These are phyloP conservation scores for Sebastes paucispinis DNA, from an alignment of 2,797 vertebrate species.

Conservation along the genomic window DNA sequence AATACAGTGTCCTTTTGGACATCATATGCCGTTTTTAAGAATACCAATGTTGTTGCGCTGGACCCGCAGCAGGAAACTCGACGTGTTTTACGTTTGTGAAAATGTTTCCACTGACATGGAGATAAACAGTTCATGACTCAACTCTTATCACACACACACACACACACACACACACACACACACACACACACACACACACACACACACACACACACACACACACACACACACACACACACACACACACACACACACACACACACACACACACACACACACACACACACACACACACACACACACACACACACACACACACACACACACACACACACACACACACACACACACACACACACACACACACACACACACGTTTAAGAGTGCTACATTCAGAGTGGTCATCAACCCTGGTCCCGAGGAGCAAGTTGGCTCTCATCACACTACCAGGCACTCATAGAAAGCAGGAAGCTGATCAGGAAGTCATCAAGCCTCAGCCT, in stretches of 20 bases:
- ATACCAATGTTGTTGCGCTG: neutral
- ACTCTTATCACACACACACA: neutral
- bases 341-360: no score
- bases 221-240: no score
- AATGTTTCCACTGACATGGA: conserved; percentile 10
- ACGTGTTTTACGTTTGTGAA: neutral
- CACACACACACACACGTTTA: neutral
- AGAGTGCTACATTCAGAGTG: conserved; percentile 3
- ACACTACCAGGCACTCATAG: neutral
- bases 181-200: no score
- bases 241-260: no score
- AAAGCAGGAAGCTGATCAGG: neutral
- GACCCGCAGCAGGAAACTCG: neutral
- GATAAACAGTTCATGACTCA: neutral
- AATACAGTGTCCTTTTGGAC: neutral
- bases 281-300: no score
- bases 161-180: no score
- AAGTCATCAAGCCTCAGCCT: neutral
- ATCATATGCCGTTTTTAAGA: neutral
- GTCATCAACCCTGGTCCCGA: conserved; percentile 29
- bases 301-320: no score
- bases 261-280: no score
- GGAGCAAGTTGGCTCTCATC: neutral
- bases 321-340: no score
- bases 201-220: no score